Evolutionary conservation across 2,113 vertebrate species (phyloP), one percentile per base, ranked within the genome.

Genomic region (Pungitius pungitius): DNA sequence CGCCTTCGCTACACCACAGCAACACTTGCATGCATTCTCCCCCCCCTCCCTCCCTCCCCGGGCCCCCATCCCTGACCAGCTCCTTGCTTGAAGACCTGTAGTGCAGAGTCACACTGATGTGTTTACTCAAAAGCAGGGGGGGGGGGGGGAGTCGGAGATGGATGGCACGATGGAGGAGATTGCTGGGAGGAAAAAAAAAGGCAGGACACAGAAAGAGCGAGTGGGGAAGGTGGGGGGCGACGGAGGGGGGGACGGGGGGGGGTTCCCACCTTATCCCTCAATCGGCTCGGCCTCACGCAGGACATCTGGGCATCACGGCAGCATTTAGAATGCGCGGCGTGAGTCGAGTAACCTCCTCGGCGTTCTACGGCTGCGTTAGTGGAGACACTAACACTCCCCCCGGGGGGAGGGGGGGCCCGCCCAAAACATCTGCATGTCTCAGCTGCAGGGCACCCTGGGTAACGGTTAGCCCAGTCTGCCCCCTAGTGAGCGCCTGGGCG

Each of bases 381-480:
- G 62, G 69, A 80, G 73, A 47, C 67, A 59, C 78, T n/a, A n/a
- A 69, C 75, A 69, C 40, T 63, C 51, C 57, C 42, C 57, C 56
- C 17, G 13, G 40, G 40, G 40, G 40, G 40, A 2, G 39, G 13
- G 37, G 49, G 59, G 59, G 80, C 70, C 78, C 66, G 83, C 30
- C 78, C 49, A 58, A 77, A 85, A 82, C 80, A 84, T 88, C 78
- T 85, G 78, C 81, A 76, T 76, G 37, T 4, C 61, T 77, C 27
- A 72, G 66, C 75, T 75, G 51, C 51, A 33, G 65, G 68, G 59
- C 24, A 43, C 2, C 43, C 42, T 26, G 66, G 51, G 55, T 55
- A 79, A 86, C 20, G n/a, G 66, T 70, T 75, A 77, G 73, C 56
- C n/a, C 84, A 81, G 54, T 67, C 77, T 90, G 91, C 91, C 91